Base-by-base conservation (phyloP, 2,113 vertebrate species). In the Erpornis zantholeuca region DNA sequence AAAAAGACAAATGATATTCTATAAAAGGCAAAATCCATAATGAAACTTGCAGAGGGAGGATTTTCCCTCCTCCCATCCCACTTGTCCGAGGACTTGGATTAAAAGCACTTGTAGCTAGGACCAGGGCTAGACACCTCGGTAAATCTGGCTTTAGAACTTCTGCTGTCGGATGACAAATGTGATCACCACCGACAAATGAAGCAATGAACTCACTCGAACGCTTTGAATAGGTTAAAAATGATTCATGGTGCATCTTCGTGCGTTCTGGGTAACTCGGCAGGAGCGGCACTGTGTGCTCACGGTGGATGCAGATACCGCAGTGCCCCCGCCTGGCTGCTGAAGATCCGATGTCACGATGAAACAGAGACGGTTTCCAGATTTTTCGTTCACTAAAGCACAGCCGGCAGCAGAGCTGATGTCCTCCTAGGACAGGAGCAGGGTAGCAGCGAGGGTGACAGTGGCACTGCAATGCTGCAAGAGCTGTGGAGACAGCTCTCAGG, bases 221-320 rank as follows among this genome's bases (percentile, higher is more conserved):
- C 28, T 68, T 13, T 33, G 25, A 57, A 15, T 5, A 20, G 31
- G 50, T 77, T 42, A 21, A 29, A 82, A 82, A n/a, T 14, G 2
- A 21, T 57, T 72, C 20, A 3, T 7, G 45, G 45, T 13, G 42
- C 29, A 0, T 27, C 17, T 40, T 19, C 0, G 2, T 6, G 52
- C 2, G 1, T 12, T 44, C 23, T 7, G 33, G 7, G 14, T 14
- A 42, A 27, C 47, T 28, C 16, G 6, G 49, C 64, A 42, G 61
- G 57, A 73, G 11, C 0, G 0, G 11, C 10, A 6, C 25, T 0
- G 0, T 4, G 35, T 8, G 25, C 6, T 14, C 36, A 1, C 2
- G 3, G 31, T 7, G 45, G 27, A 4, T 63, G 42, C 31, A 57
- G 68, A 27, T 61, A 4, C 53, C 11, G 6, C 80, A 82, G 82